Evolutionary conservation across 1,140 invertebrate genomes (phyloP).

Genomic region (Scylla paramamosain): DNA sequence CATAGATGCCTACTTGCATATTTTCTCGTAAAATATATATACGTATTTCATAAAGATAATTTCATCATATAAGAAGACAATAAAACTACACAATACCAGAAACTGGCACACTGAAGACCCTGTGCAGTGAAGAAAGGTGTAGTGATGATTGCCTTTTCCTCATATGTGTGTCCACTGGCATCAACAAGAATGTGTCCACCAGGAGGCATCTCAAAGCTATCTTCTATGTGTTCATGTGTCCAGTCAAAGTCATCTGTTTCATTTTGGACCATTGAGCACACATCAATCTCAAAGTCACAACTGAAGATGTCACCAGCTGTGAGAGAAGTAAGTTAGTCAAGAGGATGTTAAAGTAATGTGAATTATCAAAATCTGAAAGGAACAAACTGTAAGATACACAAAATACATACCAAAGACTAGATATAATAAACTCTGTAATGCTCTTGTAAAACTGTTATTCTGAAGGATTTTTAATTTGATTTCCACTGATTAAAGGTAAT

Average conservation of each 20-base stretch:
- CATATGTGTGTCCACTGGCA: neutral
- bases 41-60: too few relatives aligned
- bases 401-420: too few relatives aligned
- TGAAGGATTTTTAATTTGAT: too few relatives aligned
- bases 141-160: constrained; percentile 30
- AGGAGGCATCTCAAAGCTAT: constrained; percentile 46
- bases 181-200: constrained; percentile 54
- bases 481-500: too few relatives aligned
- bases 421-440: too few relatives aligned
- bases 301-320: constrained; percentile 55
- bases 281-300: constrained; percentile 59
- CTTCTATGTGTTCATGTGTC: constrained; percentile 40
- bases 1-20: too few relatives aligned
- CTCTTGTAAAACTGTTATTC: too few relatives aligned
- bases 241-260: constrained; percentile 51
- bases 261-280: constrained; percentile 36
- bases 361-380: neutral
- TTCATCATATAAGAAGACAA: too few relatives aligned
- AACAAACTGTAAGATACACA: too few relatives aligned
- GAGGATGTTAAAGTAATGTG: neutral
- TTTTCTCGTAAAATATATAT: too few relatives aligned
- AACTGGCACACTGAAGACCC: constrained; percentile 55
- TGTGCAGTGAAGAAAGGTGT: constrained; percentile 21
- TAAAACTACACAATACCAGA: constrained; percentile 22
- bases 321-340: neutral